Conservation (phyloP, 23 tunicate genomes). For the Styela clava region DNA sequence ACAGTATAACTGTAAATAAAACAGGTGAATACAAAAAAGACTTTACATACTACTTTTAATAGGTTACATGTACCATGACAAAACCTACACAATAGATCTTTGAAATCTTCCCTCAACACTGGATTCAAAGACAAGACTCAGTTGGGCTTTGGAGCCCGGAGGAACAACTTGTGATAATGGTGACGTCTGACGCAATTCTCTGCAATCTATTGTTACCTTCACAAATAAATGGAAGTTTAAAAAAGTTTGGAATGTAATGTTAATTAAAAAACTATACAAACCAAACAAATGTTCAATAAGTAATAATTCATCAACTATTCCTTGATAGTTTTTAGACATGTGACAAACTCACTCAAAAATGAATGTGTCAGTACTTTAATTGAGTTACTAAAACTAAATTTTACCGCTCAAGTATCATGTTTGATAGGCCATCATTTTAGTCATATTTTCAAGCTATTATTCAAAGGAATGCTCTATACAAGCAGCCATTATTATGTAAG, state of each 20-base stretch:
- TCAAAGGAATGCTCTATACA: too few species aligned
- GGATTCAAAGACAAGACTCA: conserved; percentile 87
- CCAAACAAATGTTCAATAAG: neutral
- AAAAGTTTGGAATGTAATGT: neutral
- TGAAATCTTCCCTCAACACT: conserved; percentile 76
- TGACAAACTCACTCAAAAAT: too few species aligned
- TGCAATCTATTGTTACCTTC: conserved; percentile 76
- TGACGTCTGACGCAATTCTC: conserved; percentile 85
- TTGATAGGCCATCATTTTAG: too few species aligned
- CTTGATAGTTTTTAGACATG: neutral
- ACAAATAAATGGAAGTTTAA: neutral
- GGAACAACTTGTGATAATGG: conserved; percentile 93
- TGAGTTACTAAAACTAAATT: too few species aligned
- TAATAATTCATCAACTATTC: neutral
- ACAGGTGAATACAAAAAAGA: neutral
- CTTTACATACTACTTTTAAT: neutral
- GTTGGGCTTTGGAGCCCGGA: conserved; percentile 65
- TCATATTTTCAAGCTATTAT: too few species aligned
- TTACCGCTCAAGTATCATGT: too few species aligned
- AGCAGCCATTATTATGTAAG: too few species aligned
- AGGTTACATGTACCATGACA: neutral
- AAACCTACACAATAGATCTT: conserved; percentile 66
- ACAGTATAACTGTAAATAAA: conserved; percentile 67
- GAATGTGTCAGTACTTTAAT: too few species aligned
- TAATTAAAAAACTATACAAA: neutral